A percentile compares a stretch with the other conserved stretches of the same genome.
Evolutionary conservation across 2,888 invertebrate species (phyloP).

Genomic region (Agrochola circellaris): DNA sequence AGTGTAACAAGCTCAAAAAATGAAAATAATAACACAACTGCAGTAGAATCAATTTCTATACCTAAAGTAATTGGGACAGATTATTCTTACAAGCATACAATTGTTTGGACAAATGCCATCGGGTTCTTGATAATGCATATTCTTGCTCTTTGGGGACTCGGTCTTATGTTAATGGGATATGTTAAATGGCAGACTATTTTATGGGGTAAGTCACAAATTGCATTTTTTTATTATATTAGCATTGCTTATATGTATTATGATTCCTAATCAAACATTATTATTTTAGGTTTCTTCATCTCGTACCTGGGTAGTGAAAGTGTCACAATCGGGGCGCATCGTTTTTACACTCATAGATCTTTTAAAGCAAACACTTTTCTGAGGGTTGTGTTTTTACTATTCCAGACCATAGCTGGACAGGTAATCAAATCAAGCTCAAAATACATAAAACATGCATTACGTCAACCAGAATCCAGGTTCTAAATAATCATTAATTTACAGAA

Average conservation of each 20-base stretch:
- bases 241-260: not conserved
- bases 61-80: slow-evolving; percentile 74
- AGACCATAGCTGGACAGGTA: too few species aligned
- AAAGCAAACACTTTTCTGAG: too few species aligned
- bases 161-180: slow-evolving; percentile 70
- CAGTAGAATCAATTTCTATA: too few species aligned
- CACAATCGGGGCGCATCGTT: slow-evolving; percentile 82
- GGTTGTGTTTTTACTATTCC: too few species aligned
- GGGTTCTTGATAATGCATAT: slow-evolving; percentile 91
- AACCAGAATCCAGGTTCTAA: too few species aligned
- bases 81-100: slow-evolving; percentile 82
- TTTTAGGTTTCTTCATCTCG: slow-evolving; percentile 58
- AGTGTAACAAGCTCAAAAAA: too few species aligned
- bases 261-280: slow-evolving; percentile 13
- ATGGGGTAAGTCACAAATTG: slow-evolving; percentile 76
- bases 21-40: too few species aligned
- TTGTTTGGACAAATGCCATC: slow-evolving; percentile 92
- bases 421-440: too few species aligned
- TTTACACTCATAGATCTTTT: too few species aligned
- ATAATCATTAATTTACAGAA: too few species aligned
- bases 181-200: slow-evolving; percentile 70
- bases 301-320: slow-evolving; percentile 90
- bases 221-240: not conserved
- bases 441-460: too few species aligned
- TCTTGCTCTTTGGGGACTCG: slow-evolving; percentile 85